Evolutionary conservation across 1,140 invertebrate species (phyloP).

Genomic region (Apocrypta bakeri): DNA sequence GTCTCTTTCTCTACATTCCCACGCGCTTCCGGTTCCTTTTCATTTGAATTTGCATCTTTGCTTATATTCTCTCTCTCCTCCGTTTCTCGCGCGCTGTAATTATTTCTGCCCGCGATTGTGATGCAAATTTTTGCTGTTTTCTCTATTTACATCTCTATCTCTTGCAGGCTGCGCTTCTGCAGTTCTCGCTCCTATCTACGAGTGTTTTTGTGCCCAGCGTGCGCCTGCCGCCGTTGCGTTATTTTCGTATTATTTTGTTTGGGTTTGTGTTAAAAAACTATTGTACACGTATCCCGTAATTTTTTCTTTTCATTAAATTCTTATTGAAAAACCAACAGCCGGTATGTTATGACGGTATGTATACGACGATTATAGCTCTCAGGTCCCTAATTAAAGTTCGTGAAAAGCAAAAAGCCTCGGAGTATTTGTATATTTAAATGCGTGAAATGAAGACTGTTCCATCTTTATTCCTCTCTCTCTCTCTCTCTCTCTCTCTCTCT

Average conservation of each 20-base stretch:
- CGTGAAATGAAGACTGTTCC: not conserved
- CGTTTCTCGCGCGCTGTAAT: constrained; percentile 65
- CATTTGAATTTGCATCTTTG: constrained; percentile 66
- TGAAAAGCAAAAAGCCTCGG: not conserved
- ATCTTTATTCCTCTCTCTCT: too few relatives aligned
- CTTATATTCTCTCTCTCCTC: constrained; percentile 31
- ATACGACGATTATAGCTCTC: constrained; percentile 1
- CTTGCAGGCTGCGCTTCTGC: constrained; percentile 42
- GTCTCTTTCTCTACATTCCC: constrained; percentile 51
- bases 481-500: too few relatives aligned
- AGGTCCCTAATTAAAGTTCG: constrained; percentile 25
- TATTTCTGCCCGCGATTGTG: constrained; percentile 72
- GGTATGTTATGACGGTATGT: not conserved
- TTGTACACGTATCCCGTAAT: too few relatives aligned
- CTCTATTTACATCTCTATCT: constrained; percentile 58
- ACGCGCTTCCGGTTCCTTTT: constrained; percentile 62
- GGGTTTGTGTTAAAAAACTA: not conserved
- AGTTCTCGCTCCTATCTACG: constrained; percentile 18
- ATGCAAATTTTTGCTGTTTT: constrained; percentile 73
- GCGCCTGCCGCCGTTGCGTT: not conserved
- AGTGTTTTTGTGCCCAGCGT: constrained; percentile 21
- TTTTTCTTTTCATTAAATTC: constrained; percentile 19
- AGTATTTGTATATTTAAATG: not conserved
- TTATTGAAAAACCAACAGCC: constrained; percentile 7
- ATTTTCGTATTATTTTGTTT: constrained; percentile 9